phyloP scores from a whole-genome alignment of 2,888 invertebrate genomes.

The Spodoptera picta region DNA sequence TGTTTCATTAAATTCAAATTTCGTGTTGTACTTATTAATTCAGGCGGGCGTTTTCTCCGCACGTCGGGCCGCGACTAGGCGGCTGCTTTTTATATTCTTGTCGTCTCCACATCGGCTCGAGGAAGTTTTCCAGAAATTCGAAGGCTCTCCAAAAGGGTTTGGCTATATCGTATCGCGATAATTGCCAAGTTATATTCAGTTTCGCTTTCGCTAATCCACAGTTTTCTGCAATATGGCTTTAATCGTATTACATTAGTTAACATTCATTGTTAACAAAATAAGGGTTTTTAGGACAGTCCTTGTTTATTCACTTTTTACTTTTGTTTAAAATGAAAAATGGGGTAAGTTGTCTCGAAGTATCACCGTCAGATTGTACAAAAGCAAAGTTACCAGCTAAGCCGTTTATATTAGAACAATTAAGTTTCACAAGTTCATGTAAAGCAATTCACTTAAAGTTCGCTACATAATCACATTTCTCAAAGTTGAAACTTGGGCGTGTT shows the following conservation, averaged over 20 bases:
- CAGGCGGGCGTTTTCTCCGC: slow-evolving; percentile 79
- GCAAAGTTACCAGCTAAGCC: slow-evolving; percentile 76
- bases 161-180: slow-evolving; percentile 56
- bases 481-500: slow-evolving; percentile 72
- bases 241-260: slow-evolving; percentile 58
- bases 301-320: slow-evolving; percentile 18
- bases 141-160: slow-evolving; percentile 60
- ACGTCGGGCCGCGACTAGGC: slow-evolving; percentile 69
- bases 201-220: slow-evolving; percentile 48
- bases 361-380: slow-evolving; percentile 69
- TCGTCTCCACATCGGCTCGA: slow-evolving; percentile 63
- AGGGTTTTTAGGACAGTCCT: slow-evolving; percentile 18
- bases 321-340: slow-evolving; percentile 18
- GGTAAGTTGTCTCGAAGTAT: slow-evolving; percentile 28
- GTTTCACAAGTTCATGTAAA: slow-evolving; percentile 80
- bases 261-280: slow-evolving; percentile 49
- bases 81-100: slow-evolving; percentile 81
- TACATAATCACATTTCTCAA: slow-evolving; percentile 81
- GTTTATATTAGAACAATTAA: slow-evolving; percentile 82
- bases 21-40: slow-evolving; percentile 89
- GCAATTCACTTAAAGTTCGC: slow-evolving; percentile 82
- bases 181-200: slow-evolving; percentile 65
- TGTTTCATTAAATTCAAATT: slow-evolving; percentile 90
- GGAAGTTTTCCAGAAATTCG: slow-evolving; percentile 62
- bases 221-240: slow-evolving; percentile 49